Evolutionary conservation across 2,888 invertebrate species (phyloP).

Genomic region (Coenonympha glycerion): DNA sequence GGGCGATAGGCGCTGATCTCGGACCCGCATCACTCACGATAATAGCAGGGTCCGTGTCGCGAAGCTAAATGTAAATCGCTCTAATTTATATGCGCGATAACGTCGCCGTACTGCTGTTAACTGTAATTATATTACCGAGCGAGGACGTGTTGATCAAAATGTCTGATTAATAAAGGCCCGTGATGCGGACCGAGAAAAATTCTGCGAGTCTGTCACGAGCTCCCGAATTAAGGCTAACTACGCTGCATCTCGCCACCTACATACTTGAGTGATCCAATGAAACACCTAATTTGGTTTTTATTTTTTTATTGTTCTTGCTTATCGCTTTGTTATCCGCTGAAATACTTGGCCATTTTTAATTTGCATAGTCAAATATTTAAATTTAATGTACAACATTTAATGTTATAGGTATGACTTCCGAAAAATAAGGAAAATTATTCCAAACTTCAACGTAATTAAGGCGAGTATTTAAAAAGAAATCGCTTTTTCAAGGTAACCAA

Average conservation of each 20-base stretch:
- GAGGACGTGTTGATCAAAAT: constrained; percentile 75
- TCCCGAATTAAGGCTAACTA: constrained; percentile 26
- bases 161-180: constrained; percentile 66
- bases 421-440: constrained; percentile 13
- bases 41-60: constrained; percentile 68
- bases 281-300: constrained; percentile 8
- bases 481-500: constrained; percentile 13
- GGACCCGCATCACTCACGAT: constrained; percentile 66
- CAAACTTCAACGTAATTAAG: constrained; percentile 13
- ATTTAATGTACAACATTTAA: background rate
- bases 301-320: background rate
- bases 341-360: background rate
- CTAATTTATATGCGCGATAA: constrained; percentile 75
- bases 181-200: constrained; percentile 55
- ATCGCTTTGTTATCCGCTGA: background rate
- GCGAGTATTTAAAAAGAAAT: constrained; percentile 7
- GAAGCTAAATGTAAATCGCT: constrained; percentile 73
- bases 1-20: constrained; percentile 46
- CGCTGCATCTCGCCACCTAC: constrained; percentile 18
- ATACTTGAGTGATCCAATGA: background rate
- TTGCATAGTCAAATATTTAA: background rate
- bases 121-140: constrained; percentile 74
- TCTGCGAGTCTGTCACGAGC: constrained; percentile 32
- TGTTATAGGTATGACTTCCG: background rate
- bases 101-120: constrained; percentile 74